phyloP scores from a whole-genome alignment of 2,113 vertebrate genomes.

The Halichoeres trimaculatus region DNA sequence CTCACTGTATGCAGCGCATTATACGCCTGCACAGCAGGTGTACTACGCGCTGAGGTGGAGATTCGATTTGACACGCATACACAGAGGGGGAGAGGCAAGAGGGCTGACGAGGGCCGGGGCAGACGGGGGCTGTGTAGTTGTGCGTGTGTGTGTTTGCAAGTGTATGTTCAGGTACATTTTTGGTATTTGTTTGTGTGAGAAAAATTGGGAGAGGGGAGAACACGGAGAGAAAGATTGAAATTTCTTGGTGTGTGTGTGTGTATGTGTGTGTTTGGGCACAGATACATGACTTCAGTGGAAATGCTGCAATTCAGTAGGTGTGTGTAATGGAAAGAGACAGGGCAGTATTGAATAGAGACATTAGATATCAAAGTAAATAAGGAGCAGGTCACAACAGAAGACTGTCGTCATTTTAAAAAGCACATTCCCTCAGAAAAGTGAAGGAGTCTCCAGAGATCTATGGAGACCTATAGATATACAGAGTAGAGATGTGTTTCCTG shows the following conservation, averaged over 20 bases:
- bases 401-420: neutral
- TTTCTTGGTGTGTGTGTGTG: slow-evolving; percentile 43
- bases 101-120: slow-evolving; percentile 65
- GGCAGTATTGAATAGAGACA: neutral
- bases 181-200: slow-evolving; percentile 26
- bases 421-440: neutral
- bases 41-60: slow-evolving; percentile 81
- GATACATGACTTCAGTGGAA: slow-evolving; percentile 44
- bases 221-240: slow-evolving; percentile 60
- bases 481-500: too few relatives aligned
- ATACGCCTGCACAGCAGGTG: slow-evolving; percentile 84
- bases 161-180: slow-evolving; percentile 17
- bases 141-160: slow-evolving; percentile 19
- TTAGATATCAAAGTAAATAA: neutral
- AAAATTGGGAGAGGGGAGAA: slow-evolving; percentile 40
- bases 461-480: too few relatives aligned
- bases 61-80: slow-evolving; percentile 85
- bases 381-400: neutral
- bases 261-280: slow-evolving; percentile 33
- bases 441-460: neutral
- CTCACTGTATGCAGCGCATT: slow-evolving; percentile 83
- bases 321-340: slow-evolving; percentile 22
- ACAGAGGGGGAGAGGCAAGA: slow-evolving; percentile 62
- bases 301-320: slow-evolving; percentile 27
- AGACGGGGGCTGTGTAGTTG: slow-evolving; percentile 7